Evolutionary conservation across 2,113 vertebrate genomes (phyloP).

Genomic region (Columbina picui): DNA sequence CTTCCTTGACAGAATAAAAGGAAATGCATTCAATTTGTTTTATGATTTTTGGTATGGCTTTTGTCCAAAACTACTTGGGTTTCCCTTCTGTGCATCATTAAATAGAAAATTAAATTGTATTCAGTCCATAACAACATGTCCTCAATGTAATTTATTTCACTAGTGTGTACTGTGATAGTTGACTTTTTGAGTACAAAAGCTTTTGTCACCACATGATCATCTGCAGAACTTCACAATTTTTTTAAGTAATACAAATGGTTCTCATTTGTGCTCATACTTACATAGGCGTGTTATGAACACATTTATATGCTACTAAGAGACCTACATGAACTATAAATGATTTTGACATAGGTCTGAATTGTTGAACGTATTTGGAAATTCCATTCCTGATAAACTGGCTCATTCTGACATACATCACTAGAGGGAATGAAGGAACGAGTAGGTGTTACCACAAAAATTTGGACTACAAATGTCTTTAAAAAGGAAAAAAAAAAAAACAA

Average conservation of each 20-base stretch:
- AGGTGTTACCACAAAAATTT: neutral
- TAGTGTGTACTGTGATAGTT: neutral
- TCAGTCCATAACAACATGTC: neutral
- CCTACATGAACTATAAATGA: neutral
- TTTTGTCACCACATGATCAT: neutral
- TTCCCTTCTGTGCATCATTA: neutral
- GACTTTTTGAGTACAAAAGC: neutral
- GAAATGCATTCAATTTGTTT: neutral
- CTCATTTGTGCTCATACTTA: neutral
- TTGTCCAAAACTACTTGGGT: neutral
- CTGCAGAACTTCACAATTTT: neutral
- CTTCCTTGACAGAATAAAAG: neutral
- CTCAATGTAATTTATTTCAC: neutral
- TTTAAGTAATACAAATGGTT: neutral
- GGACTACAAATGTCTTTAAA: neutral
- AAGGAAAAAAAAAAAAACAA: no score
- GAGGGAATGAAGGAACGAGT: neutral
- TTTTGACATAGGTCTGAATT: neutral
- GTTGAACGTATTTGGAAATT: neutral
- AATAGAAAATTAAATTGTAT: neutral
- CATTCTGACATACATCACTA: neutral
- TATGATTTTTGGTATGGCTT: neutral
- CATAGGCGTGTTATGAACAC: neutral
- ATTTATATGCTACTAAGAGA: neutral
- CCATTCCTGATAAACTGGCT: neutral